Evolutionary conservation across 2,888 invertebrate species (phyloP), one percentile per base, ranked within the genome.

Genomic region (Trisateles emortualis): DNA sequence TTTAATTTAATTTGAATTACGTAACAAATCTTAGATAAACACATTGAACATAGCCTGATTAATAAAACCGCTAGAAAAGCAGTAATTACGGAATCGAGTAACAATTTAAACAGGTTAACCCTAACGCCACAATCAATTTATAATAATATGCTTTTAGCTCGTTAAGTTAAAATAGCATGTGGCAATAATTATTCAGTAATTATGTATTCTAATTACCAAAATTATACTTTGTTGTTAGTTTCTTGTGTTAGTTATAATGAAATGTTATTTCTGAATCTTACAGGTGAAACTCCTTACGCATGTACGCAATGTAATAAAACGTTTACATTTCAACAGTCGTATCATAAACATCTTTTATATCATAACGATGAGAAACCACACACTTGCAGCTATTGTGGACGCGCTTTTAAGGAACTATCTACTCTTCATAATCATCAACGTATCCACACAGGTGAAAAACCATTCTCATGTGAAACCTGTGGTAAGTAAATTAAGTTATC

Each of bases 261-360:
- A 39, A 11, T 11, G 13, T 0, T 0, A 9, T 6, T 9, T n/a
- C 46, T 22, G 59, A 51, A 40, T 54, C 57, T 91, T 93, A 74
- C 93, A 95, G 97, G 97, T 53, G 97, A 97, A 93, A 97, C 97
- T 94, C 97, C 97, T 0, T 97, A 97, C 79, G 95, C 95, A 16
- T 97, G 97, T 78, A 93, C 94, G 41, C 95, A 96, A 68, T 97
- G 97, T 80, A 96, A 96, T 64, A 96, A 97, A 83, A 96, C 96
- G 9, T 97, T 97, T 85, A 97, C 97, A 43, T 97, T 97, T 88
- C 97, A 97, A 88, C 97, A 97, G 76, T 97, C 97, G 0, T 97
- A 96, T 84, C 97, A 97, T 83, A 97, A 97, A 80, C 97, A 97
- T 86, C 94, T 97, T 78, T 91, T 97, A 44, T 97, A 97, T 79